These are phyloP conservation scores for Eupsilia transversa DNA, from an alignment of 2,888 invertebrate genomes.

Conservation along the genomic window DNA sequence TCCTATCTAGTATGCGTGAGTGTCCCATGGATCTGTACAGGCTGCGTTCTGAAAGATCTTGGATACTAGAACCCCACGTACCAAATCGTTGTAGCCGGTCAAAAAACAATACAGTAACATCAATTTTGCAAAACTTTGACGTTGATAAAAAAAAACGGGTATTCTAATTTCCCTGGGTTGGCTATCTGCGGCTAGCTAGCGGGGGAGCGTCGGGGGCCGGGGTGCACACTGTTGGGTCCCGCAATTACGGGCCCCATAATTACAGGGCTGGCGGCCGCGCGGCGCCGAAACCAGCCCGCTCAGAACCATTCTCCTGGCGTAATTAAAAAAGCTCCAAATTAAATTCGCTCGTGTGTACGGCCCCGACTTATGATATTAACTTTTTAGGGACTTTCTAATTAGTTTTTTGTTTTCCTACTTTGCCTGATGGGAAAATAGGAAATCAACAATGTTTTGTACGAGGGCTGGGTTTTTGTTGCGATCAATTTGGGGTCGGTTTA, in stretches of 20 bases:
- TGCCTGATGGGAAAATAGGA: constrained; percentile 79
- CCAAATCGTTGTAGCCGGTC: not conserved
- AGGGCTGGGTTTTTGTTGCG: constrained; percentile 44
- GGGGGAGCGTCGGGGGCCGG: constrained; percentile 75
- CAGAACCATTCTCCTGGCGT: constrained; percentile 87
- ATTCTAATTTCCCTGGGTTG: constrained; percentile 79
- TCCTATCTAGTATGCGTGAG: not conserved
- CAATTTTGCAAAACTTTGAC: constrained; percentile 54
- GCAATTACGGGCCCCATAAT: constrained; percentile 90
- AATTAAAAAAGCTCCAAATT: constrained; percentile 91
- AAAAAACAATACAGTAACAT: constrained; percentile 36
- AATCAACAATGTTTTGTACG: constrained; percentile 61
- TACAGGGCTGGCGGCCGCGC: constrained; percentile 88
- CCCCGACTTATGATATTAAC: constrained; percentile 89
- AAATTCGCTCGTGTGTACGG: constrained; percentile 89
- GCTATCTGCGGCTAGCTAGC: constrained; percentile 78
- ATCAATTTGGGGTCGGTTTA: constrained; percentile 40
- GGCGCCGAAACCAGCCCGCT: constrained; percentile 87
- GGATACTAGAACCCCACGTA: not conserved
- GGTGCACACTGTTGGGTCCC: constrained; percentile 82
- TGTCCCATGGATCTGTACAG: not conserved
- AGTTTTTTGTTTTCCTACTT: constrained; percentile 83
- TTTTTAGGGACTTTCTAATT: constrained; percentile 90
- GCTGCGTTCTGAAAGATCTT: not conserved
- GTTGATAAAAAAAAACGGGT: constrained; percentile 59